phyloP scores from a whole-genome alignment of 2,888 invertebrate genomes.

The Halocaridina rubra region DNA sequence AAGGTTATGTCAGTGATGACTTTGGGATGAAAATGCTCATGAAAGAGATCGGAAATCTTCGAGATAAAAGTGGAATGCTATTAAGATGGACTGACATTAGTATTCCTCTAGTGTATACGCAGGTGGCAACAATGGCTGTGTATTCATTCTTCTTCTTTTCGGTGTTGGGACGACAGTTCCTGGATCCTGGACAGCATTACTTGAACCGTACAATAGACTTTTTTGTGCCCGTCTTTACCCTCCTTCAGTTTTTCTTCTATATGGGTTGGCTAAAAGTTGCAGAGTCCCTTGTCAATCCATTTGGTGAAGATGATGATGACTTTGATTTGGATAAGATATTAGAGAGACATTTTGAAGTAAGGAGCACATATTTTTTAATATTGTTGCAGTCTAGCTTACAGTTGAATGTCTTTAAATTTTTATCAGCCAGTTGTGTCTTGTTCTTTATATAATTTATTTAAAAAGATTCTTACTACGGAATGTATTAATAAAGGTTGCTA shows the following conservation, averaged over 20 bases:
- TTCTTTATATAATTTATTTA: too few relatives aligned
- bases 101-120: conserved; percentile 87
- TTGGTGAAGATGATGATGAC: conserved; percentile 96
- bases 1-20: conserved; percentile 85
- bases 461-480: too few relatives aligned
- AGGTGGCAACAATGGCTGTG: conserved; percentile 92
- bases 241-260: conserved; percentile 91
- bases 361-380: too few relatives aligned
- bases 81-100: conserved; percentile 92
- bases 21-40: conserved; percentile 92
- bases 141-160: conserved; percentile 92
- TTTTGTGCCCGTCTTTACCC: conserved; percentile 91
- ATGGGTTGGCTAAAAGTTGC: conserved; percentile 96
- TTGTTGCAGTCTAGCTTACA: too few relatives aligned
- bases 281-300: conserved; percentile 93
- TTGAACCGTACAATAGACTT: conserved; percentile 71
- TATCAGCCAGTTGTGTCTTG: too few relatives aligned
- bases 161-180: conserved; percentile 87
- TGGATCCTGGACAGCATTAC: conserved; percentile 73
- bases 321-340: conserved; percentile 94
- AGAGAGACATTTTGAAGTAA: conserved; percentile 90
- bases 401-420: too few relatives aligned
- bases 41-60: conserved; percentile 88
- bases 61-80: conserved; percentile 83
- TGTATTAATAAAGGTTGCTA: too few relatives aligned